Evolutionary conservation across 2,113 vertebrate species (phyloP).

Genomic region (Labeo rohita): DNA sequence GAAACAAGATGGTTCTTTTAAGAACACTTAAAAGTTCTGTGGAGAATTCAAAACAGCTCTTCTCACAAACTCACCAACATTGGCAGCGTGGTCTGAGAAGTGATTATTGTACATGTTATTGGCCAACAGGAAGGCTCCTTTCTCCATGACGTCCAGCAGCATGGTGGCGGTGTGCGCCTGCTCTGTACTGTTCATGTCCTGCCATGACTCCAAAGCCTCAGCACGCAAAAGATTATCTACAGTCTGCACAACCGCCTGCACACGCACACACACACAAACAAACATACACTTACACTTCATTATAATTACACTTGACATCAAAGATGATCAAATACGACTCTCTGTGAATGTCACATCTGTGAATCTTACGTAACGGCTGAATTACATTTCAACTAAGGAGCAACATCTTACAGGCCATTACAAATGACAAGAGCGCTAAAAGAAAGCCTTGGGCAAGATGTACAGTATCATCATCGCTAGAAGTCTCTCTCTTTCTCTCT

Average conservation of each 20-base stretch:
- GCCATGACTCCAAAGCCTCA: constrained; percentile 88
- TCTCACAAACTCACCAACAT: constrained; percentile 80
- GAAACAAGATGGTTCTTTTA: neutral
- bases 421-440: neutral
- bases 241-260: constrained; percentile 88
- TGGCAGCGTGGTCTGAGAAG: constrained; percentile 84
- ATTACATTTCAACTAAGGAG: neutral
- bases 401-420: constrained; percentile 3
- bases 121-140: constrained; percentile 89
- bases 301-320: constrained; percentile 25
- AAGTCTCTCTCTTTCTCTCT: neutral
- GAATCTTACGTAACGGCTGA: neutral
- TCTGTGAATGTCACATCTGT: neutral
- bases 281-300: constrained; percentile 32
- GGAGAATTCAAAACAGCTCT: neutral
- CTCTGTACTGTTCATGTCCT: constrained; percentile 92
- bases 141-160: constrained; percentile 90
- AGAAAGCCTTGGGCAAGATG: constrained; percentile 27
- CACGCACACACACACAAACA: constrained; percentile 43
- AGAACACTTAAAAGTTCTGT: neutral
- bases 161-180: constrained; percentile 93
- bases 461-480: neutral
- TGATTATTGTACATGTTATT: constrained; percentile 91
- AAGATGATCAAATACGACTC: neutral
- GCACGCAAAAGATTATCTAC: constrained; percentile 89